Base-by-base conservation (phyloP, 2,113 vertebrate genomes). In the Holacanthus passer region DNA sequence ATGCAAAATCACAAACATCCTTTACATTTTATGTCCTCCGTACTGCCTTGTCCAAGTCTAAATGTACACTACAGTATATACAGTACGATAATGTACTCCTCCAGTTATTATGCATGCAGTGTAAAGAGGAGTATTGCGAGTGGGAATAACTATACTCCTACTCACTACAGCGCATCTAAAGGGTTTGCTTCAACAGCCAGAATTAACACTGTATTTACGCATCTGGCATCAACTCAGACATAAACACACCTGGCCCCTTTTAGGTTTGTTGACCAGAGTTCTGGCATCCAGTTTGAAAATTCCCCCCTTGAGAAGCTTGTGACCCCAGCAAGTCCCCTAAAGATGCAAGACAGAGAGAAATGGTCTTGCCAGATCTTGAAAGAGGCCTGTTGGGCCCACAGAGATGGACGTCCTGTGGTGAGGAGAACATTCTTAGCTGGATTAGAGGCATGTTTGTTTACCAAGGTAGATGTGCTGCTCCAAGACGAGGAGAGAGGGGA, bases 381-480 rank as follows among this genome's bases (percentile, higher is more conserved):
- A 82, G 66, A 75, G 85, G 75, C 53, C 73, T 72, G 43, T 72
- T 78, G 63, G 70, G 55, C 76, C 43, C 72, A 31, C 72, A 74
- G 73, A 92, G 80, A 79, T 64, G 83, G 80, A 56, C 24, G 5
- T 80, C 89, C 84, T 75, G 88, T 10, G 73, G 89, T 71, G 88
- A 86, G 85, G 77, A 91, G 82, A 90, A 93, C 83, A 88, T 89
- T 93, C 89, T 89, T 88, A 86, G 85, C 83, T 79, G 89, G 86
- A 90, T 92, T 89, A 89, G 80, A 84, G 81, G 64, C 64, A 63
- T 87, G 89, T 89, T 93, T 93, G 84, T 90, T 92, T 91, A 87
- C 67, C 39, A 53, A 85, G 73, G 83, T 85, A 81, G 64, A 88
- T 79, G 56, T 68, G 67, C 71, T 78, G 52, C 67, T 88, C 68